Base-by-base conservation (phyloP, 2,888 invertebrate genomes). In the Pandemis corylana region DNA sequence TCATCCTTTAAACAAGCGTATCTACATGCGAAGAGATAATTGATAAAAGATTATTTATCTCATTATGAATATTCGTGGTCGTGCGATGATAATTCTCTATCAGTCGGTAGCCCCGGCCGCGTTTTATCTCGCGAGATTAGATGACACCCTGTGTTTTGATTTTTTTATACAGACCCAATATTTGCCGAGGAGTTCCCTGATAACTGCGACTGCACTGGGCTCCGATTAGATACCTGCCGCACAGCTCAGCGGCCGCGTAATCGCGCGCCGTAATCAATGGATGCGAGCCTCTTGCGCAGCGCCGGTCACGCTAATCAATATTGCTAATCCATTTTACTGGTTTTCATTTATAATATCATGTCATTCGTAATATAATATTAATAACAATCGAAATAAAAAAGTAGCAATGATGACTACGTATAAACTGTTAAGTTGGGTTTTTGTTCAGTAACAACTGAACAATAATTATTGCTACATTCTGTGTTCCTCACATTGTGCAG, bases 401-500 rank as follows among this genome's bases (percentile, higher is more conserved):
- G 20, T 36, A 36, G 28, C 28, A 4, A 36, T 36, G 28, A 36
- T 36, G 28, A 2, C 4, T 4, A 36, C 28, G 28, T 36, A 1
- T 36, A 36, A 36, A 36, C 4, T 36, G 28, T 36, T 36, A 36
- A 4, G 28, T 36, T 36, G 28, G 28, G 28, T 36, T 36, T 36
- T 36, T 36, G 28, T 36, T 36, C 28, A 36, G 2, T 36, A 36
- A 36, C 28, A 36, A 36, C 28, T 36, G 2, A 36, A 36, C 2
- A 36, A 36, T 36, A 36, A 36, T 36, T 36, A 36, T 36, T 46
- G 10, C 10, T 12, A 46, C 46, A 46, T 46, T 46, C 46, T 2
- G 46, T 46, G 46, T 46, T 46, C 36, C 91, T 96, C 85, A 97
- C 97, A 86, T 95, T 96, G 87, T 98, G 98, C 80, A 98, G 95